Evolutionary conservation across 2,113 vertebrate genomes (phyloP).

Genomic region (Planiliza haematocheilus): DNA sequence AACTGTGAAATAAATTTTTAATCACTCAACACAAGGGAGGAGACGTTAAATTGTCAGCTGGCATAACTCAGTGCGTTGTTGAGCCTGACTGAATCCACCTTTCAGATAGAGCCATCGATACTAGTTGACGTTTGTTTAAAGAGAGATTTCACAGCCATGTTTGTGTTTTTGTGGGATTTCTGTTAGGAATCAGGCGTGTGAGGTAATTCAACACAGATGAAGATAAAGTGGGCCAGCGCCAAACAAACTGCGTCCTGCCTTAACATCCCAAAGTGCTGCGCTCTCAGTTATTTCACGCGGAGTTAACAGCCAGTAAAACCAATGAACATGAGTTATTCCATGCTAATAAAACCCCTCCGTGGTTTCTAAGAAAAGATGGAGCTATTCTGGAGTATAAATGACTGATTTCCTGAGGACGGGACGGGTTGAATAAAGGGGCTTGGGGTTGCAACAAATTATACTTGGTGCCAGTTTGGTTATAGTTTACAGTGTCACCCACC

Average conservation of each 20-base stretch:
- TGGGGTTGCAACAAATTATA: slow-evolving; percentile 46
- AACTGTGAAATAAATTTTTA: background rate
- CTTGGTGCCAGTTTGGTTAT: slow-evolving; percentile 43
- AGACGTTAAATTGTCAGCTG: too few relatives aligned
- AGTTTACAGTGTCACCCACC: slow-evolving; percentile 13
- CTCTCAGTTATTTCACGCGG: slow-evolving; percentile 33
- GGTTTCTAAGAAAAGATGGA: slow-evolving; percentile 28
- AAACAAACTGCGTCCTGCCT: slow-evolving; percentile 14
- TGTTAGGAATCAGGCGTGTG: slow-evolving; percentile 8
- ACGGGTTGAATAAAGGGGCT: slow-evolving; percentile 25
- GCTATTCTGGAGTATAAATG: slow-evolving; percentile 34
- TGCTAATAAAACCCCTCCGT: slow-evolving; percentile 17
- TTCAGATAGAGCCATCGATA: background rate
- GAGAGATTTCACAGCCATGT: background rate
- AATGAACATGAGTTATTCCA: slow-evolving; percentile 40
- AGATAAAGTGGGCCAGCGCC: slow-evolving; percentile 35
- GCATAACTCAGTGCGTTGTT: background rate
- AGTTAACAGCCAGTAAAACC: slow-evolving; percentile 52
- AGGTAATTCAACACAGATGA: slow-evolving; percentile 50
- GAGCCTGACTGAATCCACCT: background rate
- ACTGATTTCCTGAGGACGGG: slow-evolving; percentile 62
- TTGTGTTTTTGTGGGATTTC: slow-evolving; percentile 20
- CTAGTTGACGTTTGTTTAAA: background rate
- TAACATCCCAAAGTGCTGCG: slow-evolving; percentile 16
- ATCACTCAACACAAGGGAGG: slow-evolving; percentile 1